These are phyloP conservation scores for Patella pellucida DNA, from an alignment of 2,888 invertebrate genomes.

Conservation along the genomic window DNA sequence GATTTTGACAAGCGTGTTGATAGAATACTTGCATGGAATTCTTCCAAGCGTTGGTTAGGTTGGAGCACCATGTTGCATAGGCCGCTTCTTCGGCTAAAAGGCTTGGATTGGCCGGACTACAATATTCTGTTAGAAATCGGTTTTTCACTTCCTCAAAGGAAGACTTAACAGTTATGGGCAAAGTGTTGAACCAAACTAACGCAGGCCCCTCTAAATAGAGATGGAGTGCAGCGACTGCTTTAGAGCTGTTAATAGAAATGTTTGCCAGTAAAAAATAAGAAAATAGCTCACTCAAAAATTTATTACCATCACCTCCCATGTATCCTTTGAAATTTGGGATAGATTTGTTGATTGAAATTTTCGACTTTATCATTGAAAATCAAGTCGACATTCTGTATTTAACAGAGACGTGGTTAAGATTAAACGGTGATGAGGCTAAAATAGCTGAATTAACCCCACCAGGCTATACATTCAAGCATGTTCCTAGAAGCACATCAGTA, in stretches of 20 bases:
- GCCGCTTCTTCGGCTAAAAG: neutral
- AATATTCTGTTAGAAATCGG: neutral
- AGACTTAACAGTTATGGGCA: neutral
- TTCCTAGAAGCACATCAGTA: too few relatives aligned
- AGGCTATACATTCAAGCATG: too few relatives aligned
- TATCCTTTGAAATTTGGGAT: neutral
- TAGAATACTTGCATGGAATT: too few relatives aligned
- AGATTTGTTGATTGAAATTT: too few relatives aligned
- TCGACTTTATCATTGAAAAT: too few relatives aligned
- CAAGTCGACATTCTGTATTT: too few relatives aligned
- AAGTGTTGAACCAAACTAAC: neutral
- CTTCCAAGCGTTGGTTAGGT: too few relatives aligned
- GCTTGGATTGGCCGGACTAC: neutral
- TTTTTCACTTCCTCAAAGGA: neutral
- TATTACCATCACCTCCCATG: neutral
- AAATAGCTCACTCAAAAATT: neutral
- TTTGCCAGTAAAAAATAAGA: neutral
- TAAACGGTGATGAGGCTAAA: too few relatives aligned
- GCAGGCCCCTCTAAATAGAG: neutral
- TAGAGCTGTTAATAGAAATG: neutral
- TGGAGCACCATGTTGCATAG: too few relatives aligned
- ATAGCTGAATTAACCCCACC: too few relatives aligned
- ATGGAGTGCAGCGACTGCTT: neutral
- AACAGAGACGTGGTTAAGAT: too few relatives aligned
- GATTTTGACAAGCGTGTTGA: neutral